Base-by-base conservation (phyloP, 1,140 invertebrate genomes). In the Drosophila parabipectinata region DNA sequence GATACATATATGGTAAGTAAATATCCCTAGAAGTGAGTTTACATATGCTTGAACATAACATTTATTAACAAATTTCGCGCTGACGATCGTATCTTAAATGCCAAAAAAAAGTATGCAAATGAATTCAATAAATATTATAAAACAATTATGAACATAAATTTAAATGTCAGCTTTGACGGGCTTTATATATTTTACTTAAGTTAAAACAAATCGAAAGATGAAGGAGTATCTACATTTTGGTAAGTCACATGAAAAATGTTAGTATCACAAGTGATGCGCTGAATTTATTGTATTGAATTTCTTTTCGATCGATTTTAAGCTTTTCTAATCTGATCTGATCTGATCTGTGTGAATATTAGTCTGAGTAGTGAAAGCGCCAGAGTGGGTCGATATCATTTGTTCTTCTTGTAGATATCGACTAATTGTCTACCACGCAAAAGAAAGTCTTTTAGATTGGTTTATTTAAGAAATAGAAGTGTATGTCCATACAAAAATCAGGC, bases 401-500 rank as follows among this genome's bases (percentile, higher is more conserved):
- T 81, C 66, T 50, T 87, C 60, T 66, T 87, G 75, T 64, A 54
- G 82, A 85, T 78, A 87, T 85, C 78, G 68, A 64, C 69, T 76
- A 77, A 66, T 52, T 81, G 69, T 66, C 73, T 81, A 84, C 73
- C 82, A 84, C 78, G 82, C 81, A 84, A 87, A 81, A 64, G 71
- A 79, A 74, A 80, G 75, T 80, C 68, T 77, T 81, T 75, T 83
- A 76, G 41, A 73, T 83, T 78, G 77, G 71, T 87, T 87, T 87
- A 87, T 85, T 82, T 72, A 64, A 78, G 77, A 79, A 74, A 78
- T 67, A 77, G 73, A 88, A 75, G 80, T 88, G 79, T 89, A 64
- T 88, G 77, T 90, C 87, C 87, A 90, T 90, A 90, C 75, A 69
- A 88, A 90, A 83, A 79, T 80, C 87, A 90, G 88, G 88, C 88